These are phyloP conservation scores for Imbricaverruca yamaguchii DNA, from an alignment of 2,888 invertebrate species.

Conservation along the genomic window DNA sequence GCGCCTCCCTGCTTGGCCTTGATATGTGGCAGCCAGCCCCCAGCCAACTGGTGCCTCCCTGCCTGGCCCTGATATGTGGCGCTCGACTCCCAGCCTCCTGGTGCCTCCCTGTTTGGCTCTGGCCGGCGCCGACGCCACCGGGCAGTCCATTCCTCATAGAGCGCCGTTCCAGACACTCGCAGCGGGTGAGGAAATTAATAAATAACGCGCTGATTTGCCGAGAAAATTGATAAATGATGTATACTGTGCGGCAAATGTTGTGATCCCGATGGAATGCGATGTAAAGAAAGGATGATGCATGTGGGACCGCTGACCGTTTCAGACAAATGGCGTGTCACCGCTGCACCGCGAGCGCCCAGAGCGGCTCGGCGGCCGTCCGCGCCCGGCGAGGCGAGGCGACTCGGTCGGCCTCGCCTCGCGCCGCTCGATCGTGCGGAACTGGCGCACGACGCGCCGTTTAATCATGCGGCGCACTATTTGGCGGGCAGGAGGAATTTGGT, in stretches of 20 bases:
- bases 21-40: too few relatives aligned
- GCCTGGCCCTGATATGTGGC: too few relatives aligned
- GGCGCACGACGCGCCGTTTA: too few relatives aligned
- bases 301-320: not conserved
- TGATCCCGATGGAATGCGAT: conserved; percentile 16
- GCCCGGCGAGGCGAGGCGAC: not conserved
- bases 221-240: conserved; percentile 20
- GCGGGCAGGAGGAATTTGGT: too few relatives aligned
- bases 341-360: not conserved
- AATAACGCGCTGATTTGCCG: conserved; percentile 16
- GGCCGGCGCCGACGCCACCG: too few relatives aligned
- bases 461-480: too few relatives aligned
- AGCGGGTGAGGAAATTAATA: conserved; percentile 12
- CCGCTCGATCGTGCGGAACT: too few relatives aligned
- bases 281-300: conserved; percentile 17
- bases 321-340: conserved; percentile 1
- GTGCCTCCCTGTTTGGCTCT: too few relatives aligned
- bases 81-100: too few relatives aligned
- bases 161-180: not conserved
- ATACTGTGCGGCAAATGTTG: conserved; percentile 2
- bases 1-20: too few relatives aligned
- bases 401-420: too few relatives aligned
- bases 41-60: too few relatives aligned
- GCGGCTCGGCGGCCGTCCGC: not conserved
- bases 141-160: not conserved